A percentile compares a stretch with the other conserved stretches of the same genome.
Evolutionary conservation across 2,888 invertebrate genomes (phyloP).

Genomic region (Mesorhabditis sp.): DNA sequence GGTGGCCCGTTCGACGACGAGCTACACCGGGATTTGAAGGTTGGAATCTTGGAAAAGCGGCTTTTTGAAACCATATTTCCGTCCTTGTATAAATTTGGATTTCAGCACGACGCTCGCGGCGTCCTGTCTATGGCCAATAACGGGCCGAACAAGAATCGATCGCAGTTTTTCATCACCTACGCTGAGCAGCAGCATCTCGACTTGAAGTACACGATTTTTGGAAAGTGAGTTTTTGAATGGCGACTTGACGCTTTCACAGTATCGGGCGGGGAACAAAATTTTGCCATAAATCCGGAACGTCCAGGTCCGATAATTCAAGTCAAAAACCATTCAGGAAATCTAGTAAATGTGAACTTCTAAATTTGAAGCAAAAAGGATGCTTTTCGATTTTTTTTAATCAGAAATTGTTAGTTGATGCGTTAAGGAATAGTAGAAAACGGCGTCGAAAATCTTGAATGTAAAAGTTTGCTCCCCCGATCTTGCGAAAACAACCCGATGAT

Average conservation of each 20-base stretch:
- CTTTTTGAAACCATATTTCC: conserved; percentile 7
- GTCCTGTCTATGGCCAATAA: conserved; percentile 96
- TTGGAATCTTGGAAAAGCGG: conserved; percentile 53
- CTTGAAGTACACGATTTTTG: conserved; percentile 93
- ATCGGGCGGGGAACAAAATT: too few relatives aligned
- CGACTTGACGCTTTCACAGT: background rate
- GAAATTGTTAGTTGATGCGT: background rate
- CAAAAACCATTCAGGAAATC: background rate
- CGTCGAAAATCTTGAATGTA: background rate
- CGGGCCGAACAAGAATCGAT: conserved; percentile 95
- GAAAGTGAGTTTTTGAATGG: conserved; percentile 69
- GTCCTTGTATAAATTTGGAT: conserved; percentile 7
- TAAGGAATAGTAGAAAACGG: background rate
- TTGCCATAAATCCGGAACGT: too few relatives aligned
- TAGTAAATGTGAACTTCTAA: background rate
- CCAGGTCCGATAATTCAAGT: too few relatives aligned
- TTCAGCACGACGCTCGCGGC: conserved; percentile 78
- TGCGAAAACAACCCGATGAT: background rate
- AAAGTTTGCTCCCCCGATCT: too few relatives aligned
- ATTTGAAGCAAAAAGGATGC: background rate
- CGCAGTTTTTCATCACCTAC: conserved; percentile 95
- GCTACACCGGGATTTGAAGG: conserved; percentile 86
- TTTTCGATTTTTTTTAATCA: conserved; percentile 3
- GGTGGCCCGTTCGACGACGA: conserved; percentile 94
- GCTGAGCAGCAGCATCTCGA: conserved; percentile 90